Evolutionary conservation across 2,888 invertebrate species (phyloP), one percentile per base, ranked within the genome.

Genomic region (Andricus curvator): DNA sequence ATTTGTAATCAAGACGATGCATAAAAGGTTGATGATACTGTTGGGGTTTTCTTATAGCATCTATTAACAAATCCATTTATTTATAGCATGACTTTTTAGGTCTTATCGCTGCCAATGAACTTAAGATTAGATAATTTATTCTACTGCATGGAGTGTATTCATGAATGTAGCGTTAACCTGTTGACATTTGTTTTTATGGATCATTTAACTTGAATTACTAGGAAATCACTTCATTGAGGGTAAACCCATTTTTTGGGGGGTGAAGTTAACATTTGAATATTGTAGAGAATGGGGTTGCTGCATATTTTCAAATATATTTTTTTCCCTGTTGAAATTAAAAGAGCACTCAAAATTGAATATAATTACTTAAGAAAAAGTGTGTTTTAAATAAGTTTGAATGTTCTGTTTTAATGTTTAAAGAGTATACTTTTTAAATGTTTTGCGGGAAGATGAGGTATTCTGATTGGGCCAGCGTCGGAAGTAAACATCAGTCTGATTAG

Each of bases 101-200:
- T 62, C 15, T 51, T 48, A 15, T 51, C 9, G 11, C 51, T 51
- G 70, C 51, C 70, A 51, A 70, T 70, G 70, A 70, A 70, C 70
- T 51, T 70, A 51, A 25, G 20, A 70, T 51, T 51, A 51, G 51
- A 44, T 25, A 29, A 44, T 29, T 70, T 48, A 70, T 70, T 51
- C 22, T 41, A 67, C 66, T 67, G 66, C 13, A 67, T 62, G 4
- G 25, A 25, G 13, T 62, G 25, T 25, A 62, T 62, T 62, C 25
- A 62, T 67, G n/a, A 67, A 67, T 67, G 37, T 67, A 41, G 66
- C 13, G n/a, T 13, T 67, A 11, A 67, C 33, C 37, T 67, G 62
- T 15, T 62, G 33, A 41, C 9, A 67, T 70, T 70, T 20, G 29
- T 17, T 33, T 70, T 51, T 70, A 33, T 29, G 29, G 29, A 51